These are phyloP conservation scores for Polia nebulosa DNA, from an alignment of 2,888 invertebrate species.

Conservation along the genomic window DNA sequence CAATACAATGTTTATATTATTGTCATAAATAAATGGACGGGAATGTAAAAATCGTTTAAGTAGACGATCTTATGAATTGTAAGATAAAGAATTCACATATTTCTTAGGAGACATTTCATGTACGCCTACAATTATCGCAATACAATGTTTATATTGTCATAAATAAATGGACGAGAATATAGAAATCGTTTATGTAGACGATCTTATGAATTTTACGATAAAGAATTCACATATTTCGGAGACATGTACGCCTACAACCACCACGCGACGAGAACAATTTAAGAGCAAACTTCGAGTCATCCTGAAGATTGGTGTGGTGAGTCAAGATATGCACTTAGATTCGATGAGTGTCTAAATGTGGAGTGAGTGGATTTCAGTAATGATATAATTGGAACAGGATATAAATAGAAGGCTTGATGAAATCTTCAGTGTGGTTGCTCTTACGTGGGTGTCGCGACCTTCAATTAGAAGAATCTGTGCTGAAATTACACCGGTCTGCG, in stretches of 20 bases:
- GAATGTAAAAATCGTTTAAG: conserved; percentile 23
- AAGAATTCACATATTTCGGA: conserved; percentile 26
- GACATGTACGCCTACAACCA: conserved; percentile 48
- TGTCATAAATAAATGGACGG: conserved; percentile 23
- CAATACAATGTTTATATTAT: conserved; percentile 18
- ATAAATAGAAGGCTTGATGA: conserved; percentile 82
- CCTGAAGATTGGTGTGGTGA: conserved; percentile 70
- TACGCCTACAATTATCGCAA: conserved; percentile 44
- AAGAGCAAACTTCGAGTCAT: conserved; percentile 65
- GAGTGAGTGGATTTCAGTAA: conserved; percentile 74
- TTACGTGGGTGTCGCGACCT: conserved; percentile 84
- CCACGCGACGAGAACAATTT: conserved; percentile 58
- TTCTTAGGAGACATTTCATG: conserved; percentile 17
- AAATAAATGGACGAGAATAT: conserved; percentile 24
- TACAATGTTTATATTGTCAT: conserved; percentile 28
- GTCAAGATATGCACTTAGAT: conserved; percentile 74
- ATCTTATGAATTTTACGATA: conserved; percentile 11
- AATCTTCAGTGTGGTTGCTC: conserved; percentile 73
- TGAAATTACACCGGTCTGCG: conserved; percentile 76
- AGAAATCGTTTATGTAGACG: conserved; percentile 23
- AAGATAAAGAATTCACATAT: neutral
- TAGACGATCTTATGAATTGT: conserved; percentile 12
- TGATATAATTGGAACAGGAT: conserved; percentile 83
- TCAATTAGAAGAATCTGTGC: conserved; percentile 80
- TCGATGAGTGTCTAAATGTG: conserved; percentile 76